Percentiles rank a stretch among this genome's conserved stretches.
Evolutionary conservation across 1,140 invertebrate genomes (phyloP).

Genomic region (Atta texana): DNA sequence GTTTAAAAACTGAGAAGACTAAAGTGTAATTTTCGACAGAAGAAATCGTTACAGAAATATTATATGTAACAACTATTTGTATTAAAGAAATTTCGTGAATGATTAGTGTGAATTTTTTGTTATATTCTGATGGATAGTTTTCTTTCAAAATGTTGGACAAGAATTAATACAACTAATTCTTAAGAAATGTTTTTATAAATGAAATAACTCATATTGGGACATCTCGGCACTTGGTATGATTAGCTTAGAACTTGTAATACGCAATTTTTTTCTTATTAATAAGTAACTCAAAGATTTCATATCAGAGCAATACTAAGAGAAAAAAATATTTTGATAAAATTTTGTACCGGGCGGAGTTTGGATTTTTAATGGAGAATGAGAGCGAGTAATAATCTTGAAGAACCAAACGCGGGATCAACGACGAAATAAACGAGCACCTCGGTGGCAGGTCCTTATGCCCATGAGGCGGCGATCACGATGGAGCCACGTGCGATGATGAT

Average conservation of each 20-base stretch:
- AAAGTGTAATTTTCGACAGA: not conserved
- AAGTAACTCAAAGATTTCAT: not conserved
- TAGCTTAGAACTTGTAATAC: not conserved
- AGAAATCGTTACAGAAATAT: not conserved
- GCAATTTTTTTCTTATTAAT: not conserved
- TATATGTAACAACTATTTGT: not conserved
- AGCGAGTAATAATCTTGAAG: not conserved
- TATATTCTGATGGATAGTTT: not conserved
- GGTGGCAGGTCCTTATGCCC: conserved; percentile 42
- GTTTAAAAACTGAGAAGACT: not conserved
- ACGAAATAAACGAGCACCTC: conserved; percentile 27
- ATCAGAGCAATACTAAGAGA: not conserved
- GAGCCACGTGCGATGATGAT: conserved; percentile 78
- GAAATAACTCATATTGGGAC: not conserved
- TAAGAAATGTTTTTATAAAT: not conserved
- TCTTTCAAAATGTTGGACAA: not conserved
- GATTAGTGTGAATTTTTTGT: not conserved
- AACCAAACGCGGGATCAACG: not conserved
- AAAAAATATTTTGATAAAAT: not conserved
- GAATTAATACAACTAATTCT: not conserved
- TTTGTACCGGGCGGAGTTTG: not conserved
- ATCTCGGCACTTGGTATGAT: not conserved
- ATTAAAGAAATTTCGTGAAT: not conserved
- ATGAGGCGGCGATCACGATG: conserved; percentile 73
- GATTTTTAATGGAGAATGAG: conserved; percentile 25